These are phyloP conservation scores for Tetraodon nigroviridis DNA, from an alignment of 2,113 vertebrate genomes.

Conservation along the genomic window DNA sequence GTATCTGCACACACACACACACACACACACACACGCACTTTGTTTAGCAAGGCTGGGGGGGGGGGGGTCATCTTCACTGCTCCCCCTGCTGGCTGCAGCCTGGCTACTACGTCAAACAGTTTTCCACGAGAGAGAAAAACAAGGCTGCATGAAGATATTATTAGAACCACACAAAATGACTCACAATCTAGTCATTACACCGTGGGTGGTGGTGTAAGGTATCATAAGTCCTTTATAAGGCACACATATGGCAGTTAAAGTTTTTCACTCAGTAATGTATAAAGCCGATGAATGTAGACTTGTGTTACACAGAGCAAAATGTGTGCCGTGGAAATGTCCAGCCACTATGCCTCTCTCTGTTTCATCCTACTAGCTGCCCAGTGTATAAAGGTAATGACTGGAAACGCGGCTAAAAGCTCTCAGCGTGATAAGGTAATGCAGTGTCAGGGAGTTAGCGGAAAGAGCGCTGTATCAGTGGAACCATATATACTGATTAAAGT, in stretches of 20 bases:
- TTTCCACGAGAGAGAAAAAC: too few relatives aligned
- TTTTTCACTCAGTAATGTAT: too few relatives aligned
- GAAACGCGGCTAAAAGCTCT: conserved; percentile 67
- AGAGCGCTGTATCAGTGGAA: conserved; percentile 45
- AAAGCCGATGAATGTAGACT: too few relatives aligned
- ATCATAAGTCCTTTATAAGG: too few relatives aligned
- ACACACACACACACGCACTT: too few relatives aligned
- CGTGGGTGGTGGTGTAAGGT: not conserved
- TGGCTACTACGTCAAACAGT: too few relatives aligned
- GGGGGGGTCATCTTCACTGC: too few relatives aligned
- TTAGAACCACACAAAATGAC: not conserved
- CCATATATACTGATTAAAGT: conserved; percentile 65
- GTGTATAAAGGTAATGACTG: conserved; percentile 64
- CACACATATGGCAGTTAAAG: too few relatives aligned
- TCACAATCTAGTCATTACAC: not conserved
- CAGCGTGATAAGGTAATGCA: conserved; percentile 69
- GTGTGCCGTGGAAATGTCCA: not conserved
- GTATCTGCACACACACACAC: too few relatives aligned
- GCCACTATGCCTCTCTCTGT: conserved; percentile 28
- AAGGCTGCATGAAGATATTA: not conserved
- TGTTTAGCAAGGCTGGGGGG: too few relatives aligned
- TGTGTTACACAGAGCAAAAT: too few relatives aligned
- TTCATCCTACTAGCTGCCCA: conserved; percentile 34
- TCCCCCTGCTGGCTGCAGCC: too few relatives aligned
- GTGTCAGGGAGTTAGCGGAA: conserved; percentile 33